Conservation (phyloP, 2,888 invertebrate species). For the Epistrophe grossulariae region DNA sequence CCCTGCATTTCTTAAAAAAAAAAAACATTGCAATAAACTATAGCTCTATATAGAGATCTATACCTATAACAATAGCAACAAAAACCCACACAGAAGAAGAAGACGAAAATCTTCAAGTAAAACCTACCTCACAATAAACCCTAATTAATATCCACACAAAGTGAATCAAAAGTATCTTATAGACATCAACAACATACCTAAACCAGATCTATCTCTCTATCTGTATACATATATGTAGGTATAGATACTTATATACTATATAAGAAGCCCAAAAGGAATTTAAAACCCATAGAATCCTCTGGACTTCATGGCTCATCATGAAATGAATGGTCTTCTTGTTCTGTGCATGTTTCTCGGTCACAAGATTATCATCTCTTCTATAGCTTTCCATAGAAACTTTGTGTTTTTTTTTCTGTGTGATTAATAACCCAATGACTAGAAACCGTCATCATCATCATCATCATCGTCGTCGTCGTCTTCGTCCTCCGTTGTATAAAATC, state of each 20-base stretch:
- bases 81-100: neutral
- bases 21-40: conserved; percentile 31
- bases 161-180: conserved; percentile 55
- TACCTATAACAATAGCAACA: neutral
- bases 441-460: conserved; percentile 62
- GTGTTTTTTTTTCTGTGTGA: conserved; percentile 38
- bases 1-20: conserved; percentile 31
- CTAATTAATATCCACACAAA: conserved; percentile 72
- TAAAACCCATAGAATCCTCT: conserved; percentile 24
- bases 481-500: conserved; percentile 43
- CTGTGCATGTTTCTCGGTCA: conserved; percentile 72
- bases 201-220: conserved; percentile 17
- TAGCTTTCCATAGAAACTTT: conserved; percentile 48
- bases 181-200: conserved; percentile 17
- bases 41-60: no score
- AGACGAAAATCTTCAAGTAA: conserved; percentile 29
- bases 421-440: conserved; percentile 73
- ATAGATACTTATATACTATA: neutral
- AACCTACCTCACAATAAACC: conserved; percentile 47
- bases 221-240: neutral
- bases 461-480: conserved; percentile 53
- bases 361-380: conserved; percentile 66
- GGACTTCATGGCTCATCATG: conserved; percentile 28
- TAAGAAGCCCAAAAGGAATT: conserved; percentile 21
- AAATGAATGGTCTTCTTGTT: conserved; percentile 73